Base-by-base conservation (phyloP, 1,140 invertebrate species). In the Rhizoglyphus robini region DNA sequence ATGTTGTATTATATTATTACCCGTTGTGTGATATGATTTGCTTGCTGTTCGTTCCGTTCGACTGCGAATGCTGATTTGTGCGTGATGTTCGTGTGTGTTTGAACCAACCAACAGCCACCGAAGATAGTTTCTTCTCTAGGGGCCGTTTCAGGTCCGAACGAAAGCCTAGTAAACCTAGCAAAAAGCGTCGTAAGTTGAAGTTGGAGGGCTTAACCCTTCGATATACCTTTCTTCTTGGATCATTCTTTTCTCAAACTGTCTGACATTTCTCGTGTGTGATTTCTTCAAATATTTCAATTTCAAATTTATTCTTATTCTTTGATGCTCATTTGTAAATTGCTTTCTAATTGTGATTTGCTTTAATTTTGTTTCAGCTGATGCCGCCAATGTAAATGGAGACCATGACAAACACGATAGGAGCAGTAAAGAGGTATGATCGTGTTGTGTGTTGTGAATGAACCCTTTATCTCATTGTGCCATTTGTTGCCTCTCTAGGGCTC, bases 81-180 rank as follows among this genome's bases (percentile, higher is more conserved):
- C n/a, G n/a, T n/a, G n/a, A n/a, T n/a, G n/a, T n/a, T n/a, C 32
- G 31, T 47, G 30, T 65, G 59, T 30, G 31, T 23, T 20, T 20
- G 20, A 13, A 36, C 23, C 58, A 57, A 41, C 36, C 18, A 11
- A 41, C 38, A 67, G 66, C 66, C 29, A 49, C 49, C 47, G 66
- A 67, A 65, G 66, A 67, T 41, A 67, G 29, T 25, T 66, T 68
- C 36, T 67, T 66, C 30, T 25, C 51, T 32, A 47, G 58, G 11
- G 63, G 63, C 18, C 23, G 34, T 23, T 67, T 58, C 41, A 48
- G 65, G 25, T 68, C 58, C 23, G 58, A 67, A 34, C 63, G 54
- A 20, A 65, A 58, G 60, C 46, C 60, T 18, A 41, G 18, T 41
- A 41, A 41, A 41, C 18, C 36, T 41, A 41, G 36, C 36, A 41